phyloP scores from a whole-genome alignment of 2,113 vertebrate genomes.

The Rana temporaria region DNA sequence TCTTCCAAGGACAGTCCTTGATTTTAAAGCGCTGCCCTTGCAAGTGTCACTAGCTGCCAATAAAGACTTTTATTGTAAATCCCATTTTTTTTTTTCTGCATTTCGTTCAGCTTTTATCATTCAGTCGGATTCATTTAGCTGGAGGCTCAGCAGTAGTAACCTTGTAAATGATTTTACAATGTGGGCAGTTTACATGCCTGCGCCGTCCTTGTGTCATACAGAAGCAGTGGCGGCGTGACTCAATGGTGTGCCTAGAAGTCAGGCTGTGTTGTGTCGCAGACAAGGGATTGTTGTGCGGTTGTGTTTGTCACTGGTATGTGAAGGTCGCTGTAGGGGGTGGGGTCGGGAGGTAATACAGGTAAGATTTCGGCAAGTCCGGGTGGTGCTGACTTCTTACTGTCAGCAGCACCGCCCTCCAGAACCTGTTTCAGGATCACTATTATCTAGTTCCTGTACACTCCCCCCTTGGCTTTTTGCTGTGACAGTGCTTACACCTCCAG shows the following conservation, averaged over 20 bases:
- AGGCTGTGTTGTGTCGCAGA: slow-evolving; percentile 17
- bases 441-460: slow-evolving; percentile 42
- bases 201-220: neutral
- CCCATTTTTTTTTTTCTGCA: too few species aligned
- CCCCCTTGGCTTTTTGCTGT: neutral
- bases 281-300: slow-evolving; percentile 8
- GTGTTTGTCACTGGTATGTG: slow-evolving; percentile 50
- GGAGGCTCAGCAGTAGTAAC: neutral
- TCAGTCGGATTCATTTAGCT: neutral
- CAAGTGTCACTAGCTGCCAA: too few species aligned
- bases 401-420: slow-evolving; percentile 34
- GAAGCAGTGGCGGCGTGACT: neutral
- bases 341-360: slow-evolving; percentile 43
- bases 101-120: too few species aligned
- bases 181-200: neutral
- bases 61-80: too few species aligned
- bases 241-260: neutral
- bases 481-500: neutral
- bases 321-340: slow-evolving; percentile 39
- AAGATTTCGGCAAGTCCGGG: slow-evolving; percentile 46
- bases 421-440: slow-evolving; percentile 35
- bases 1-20: too few species aligned
- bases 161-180: neutral
- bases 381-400: slow-evolving; percentile 31
- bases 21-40: too few species aligned